Evolutionary conservation across 2,113 vertebrate species (phyloP), one percentile per base, ranked within the genome.

Genomic region (Triplophysa tibetana): DNA sequence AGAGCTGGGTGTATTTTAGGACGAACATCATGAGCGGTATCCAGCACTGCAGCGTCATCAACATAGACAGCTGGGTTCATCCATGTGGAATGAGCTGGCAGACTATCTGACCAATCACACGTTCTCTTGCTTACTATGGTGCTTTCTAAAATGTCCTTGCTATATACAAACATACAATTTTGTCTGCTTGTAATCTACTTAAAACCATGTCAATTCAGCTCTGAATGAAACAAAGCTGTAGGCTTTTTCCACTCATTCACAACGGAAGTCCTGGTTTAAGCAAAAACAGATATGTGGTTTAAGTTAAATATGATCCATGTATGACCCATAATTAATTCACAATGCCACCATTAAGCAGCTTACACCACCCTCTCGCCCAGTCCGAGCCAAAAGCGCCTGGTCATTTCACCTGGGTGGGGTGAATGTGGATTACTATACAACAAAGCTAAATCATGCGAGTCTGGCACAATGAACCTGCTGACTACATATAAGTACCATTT

Each of bases 1-100:
- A 88, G 83, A 43, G 61, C 77, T 3, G n/a, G 81, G 80, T 38
- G 63, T 89, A 88, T 90, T 91, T 91, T 87, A 86, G 77, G 89
- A 87, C 68, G 6, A 75, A 60, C 76, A 77, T 79, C 85, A 70
- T 82, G 79, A 84, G 77, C 41, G 38, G 73, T 64, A 81, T 75
- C 79, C 82, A 74, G 79, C 77, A 80, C 69, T 69, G 83, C 77
- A 77, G 70, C 58, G 73, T 67, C 68, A 54, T 75, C 54, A 75
- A 69, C 77, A 81, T 56, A 68, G 76, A 65, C 75, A 82, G 74
- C 86, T 78, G 79, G 78, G 67, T 19, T 23, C 10, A 48, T 50
- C 29, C n/a, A 33, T 41, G 11, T 10, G 23, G 75, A 41, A 17
- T 70, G 13, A 79, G 48, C 63, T 50, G 26, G 12, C 38, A 75